These are phyloP conservation scores for Colletes latitarsis DNA, from an alignment of 1,140 invertebrate genomes.

Conservation along the genomic window DNA sequence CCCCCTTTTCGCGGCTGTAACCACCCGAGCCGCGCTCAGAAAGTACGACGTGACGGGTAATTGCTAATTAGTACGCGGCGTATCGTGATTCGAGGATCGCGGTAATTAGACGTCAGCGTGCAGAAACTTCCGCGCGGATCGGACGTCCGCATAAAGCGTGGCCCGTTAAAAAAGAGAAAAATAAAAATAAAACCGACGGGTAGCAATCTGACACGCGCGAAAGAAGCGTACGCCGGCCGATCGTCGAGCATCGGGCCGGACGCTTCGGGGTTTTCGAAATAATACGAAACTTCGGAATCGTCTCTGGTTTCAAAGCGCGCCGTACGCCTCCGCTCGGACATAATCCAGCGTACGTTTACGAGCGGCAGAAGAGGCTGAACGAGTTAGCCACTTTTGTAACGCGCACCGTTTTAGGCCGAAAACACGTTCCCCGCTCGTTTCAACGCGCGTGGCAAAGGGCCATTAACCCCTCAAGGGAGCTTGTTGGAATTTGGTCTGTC, in stretches of 20 bases:
- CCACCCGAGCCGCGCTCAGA: conserved; percentile 24
- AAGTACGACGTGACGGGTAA: conserved; percentile 59
- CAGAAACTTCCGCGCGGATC: conserved; percentile 28
- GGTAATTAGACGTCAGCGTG: conserved; percentile 60
- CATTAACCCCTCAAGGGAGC: too few relatives aligned
- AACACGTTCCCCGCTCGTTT: too few relatives aligned
- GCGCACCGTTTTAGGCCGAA: too few relatives aligned
- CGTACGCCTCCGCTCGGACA: not conserved
- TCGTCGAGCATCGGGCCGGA: not conserved
- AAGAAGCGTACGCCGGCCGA: not conserved
- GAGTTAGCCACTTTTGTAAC: too few relatives aligned
- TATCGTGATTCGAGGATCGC: conserved; percentile 45
- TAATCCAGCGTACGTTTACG: too few relatives aligned
- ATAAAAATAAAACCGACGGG: not conserved
- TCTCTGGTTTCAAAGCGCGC: not conserved
- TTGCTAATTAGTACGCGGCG: conserved; percentile 62
- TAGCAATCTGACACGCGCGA: conserved; percentile 8
- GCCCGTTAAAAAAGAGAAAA: too few relatives aligned
- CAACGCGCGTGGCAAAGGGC: too few relatives aligned
- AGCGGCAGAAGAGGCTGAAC: too few relatives aligned
- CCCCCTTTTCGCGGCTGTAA: not conserved
- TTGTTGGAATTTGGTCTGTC: too few relatives aligned
- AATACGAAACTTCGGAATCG: not conserved
- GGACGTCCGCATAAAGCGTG: conserved; percentile 11
- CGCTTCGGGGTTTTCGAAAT: not conserved